Conservation (phyloP, 2,797 vertebrate genomes). For the Phalloptychus januarius region DNA sequence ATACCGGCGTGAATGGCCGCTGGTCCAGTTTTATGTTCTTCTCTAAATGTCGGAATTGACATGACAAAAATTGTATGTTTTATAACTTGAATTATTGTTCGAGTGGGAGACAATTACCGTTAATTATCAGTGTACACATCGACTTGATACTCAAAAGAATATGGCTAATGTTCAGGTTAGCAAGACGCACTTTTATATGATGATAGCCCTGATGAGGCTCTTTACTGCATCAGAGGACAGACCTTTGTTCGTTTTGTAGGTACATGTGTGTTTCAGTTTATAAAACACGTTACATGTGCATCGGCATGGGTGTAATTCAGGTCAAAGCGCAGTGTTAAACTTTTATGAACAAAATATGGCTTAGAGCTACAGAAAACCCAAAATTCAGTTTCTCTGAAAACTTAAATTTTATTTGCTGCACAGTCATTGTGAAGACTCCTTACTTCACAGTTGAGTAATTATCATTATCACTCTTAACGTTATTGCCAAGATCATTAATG, state of each 20-base stretch:
- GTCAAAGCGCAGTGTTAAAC: background rate
- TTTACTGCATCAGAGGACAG: background rate
- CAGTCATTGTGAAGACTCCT: background rate
- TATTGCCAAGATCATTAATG: background rate
- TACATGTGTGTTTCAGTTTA: background rate
- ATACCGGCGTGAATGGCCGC: slow-evolving; percentile 5
- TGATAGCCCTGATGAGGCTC: slow-evolving; percentile 14
- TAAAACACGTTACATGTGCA: background rate
- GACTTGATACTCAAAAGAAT: background rate
- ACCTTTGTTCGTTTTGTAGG: background rate
- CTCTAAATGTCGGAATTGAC: background rate
- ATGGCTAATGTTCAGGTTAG: slow-evolving; percentile 47
- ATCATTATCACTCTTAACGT: background rate
- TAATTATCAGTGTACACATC: background rate
- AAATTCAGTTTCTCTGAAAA: background rate
- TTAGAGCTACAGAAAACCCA: background rate
- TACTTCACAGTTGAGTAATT: background rate
- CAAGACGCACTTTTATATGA: slow-evolving; percentile 29
- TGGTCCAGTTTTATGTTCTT: background rate
- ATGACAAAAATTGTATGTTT: accelerated
- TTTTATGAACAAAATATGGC: background rate
- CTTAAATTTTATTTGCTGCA: background rate
- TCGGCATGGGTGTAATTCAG: background rate
- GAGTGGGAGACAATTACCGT: background rate
- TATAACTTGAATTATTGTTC: background rate